Evolutionary conservation across 2,797 vertebrate genomes (phyloP), one percentile per base, ranked within the genome.

Genomic region (Ambastaia sidthimunki): DNA sequence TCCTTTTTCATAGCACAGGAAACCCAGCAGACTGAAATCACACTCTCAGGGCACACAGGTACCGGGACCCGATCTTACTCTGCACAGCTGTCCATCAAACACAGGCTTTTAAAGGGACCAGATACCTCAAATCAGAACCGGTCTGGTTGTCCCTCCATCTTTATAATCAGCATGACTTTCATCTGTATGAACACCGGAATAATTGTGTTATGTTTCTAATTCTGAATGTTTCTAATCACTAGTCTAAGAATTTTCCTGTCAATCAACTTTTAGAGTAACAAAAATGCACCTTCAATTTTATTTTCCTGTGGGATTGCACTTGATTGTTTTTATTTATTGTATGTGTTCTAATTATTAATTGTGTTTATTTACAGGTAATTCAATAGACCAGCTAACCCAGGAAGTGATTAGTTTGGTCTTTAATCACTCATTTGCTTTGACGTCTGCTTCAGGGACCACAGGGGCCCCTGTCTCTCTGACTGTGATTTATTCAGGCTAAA

Each of bases 1-100:
- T 96, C 87, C 90, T 82, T 87, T 90, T 93, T 93, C 90, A 94
- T 89, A 91, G 91, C 89, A 89, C 93, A 95, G 95, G 95, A 96
- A 95, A 94, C 95, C 92, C 93, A 94, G 83, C 92, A 95, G 92
- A 95, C 91, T 60, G 31, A 28, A 94, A 92, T 92, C 37, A 34
- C 41, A 11, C 63, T 72, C 74, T 50, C 18, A 92, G 86, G 90
- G 87, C 92, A 88, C 93, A 94, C 94, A 95, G 94, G 94, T 94
- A 95, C 89, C 88, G 86, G 91, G 90, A 90, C 83, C 87, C 89
- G 34, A 19, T 50, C 54, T 55, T 15, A 21, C 37, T 73, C 70
- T 71, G 19, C 81, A 50, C 63, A 59, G 44, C 67, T 34, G 66
- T 47, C 62, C 6, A 12, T 71, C 80, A 74, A 18, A 7, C 16